Conservation (phyloP, 1,140 invertebrate species). For the Drosophila arizonae region DNA sequence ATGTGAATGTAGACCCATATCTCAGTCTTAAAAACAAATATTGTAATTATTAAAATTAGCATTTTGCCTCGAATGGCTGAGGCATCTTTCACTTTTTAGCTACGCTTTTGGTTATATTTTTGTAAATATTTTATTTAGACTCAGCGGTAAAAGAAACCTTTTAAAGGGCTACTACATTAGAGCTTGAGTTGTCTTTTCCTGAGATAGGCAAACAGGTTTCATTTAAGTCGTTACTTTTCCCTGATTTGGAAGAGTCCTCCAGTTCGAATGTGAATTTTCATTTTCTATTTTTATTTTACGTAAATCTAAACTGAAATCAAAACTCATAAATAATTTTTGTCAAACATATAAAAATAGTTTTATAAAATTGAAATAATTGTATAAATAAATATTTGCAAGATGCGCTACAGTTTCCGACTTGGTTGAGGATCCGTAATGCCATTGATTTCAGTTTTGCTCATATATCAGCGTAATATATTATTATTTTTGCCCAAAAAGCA, state of each 20-base stretch:
- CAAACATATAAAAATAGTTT: too few species aligned
- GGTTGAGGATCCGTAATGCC: too few species aligned
- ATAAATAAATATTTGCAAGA: conserved; percentile 5
- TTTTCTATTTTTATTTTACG: too few species aligned
- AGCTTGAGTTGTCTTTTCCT: not conserved
- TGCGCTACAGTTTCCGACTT: not conserved
- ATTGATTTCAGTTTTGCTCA: not conserved
- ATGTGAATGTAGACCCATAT: not conserved
- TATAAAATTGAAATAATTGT: not conserved
- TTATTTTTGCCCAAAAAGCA: conserved; percentile 21
- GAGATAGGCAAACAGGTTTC: too few species aligned
- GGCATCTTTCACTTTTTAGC: conserved; percentile 19
- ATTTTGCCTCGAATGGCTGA: conserved; percentile 5
- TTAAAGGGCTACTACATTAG: not conserved
- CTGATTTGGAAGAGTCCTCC: too few species aligned
- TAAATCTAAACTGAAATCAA: too few species aligned
- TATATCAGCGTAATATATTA: conserved; percentile 6
- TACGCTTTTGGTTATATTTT: not conserved
- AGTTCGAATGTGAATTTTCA: too few species aligned
- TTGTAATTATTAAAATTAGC: conserved; percentile 14
- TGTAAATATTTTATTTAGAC: not conserved
- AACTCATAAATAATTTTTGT: too few species aligned
- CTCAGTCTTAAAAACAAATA: conserved; percentile 12
- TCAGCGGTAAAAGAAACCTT: not conserved
- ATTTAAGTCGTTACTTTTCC: too few species aligned